Conservation (phyloP, 1,140 invertebrate genomes). For the Bemisia tabaci region DNA sequence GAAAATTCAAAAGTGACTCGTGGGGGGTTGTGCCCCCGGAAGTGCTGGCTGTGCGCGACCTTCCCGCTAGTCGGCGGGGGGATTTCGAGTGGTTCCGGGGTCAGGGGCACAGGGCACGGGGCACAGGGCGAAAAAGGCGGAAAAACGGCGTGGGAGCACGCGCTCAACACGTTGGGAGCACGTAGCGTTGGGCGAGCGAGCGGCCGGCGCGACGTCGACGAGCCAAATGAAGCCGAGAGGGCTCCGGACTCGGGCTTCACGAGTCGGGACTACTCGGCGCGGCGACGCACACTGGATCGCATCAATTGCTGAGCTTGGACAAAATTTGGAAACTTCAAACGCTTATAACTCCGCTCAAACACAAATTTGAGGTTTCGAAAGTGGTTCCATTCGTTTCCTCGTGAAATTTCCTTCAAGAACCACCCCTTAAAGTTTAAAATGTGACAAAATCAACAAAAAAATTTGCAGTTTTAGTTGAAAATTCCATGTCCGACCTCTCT, state of each 20-base stretch:
- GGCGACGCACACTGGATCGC: neutral
- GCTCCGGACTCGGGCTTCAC: no score
- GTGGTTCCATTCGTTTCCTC: neutral
- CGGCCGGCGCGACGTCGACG: neutral
- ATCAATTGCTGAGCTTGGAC: neutral
- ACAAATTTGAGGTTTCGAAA: neutral
- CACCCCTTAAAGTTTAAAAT: neutral
- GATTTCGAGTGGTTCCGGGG: no score
- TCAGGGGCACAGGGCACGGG: no score
- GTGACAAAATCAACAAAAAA: no score
- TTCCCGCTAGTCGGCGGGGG: no score
- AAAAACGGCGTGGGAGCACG: no score
- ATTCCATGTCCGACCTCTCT: neutral
- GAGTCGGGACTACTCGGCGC: no score
- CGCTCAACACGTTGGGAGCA: neutral
- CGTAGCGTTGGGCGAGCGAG: neutral
- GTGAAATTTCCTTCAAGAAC: neutral
- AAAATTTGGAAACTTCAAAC: neutral
- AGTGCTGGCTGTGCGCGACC: no score
- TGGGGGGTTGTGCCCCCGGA: no score
- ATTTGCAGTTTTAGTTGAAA: neutral
- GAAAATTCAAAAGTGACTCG: no score
- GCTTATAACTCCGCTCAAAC: neutral
- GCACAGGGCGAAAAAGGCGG: no score
- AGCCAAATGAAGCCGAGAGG: neutral